Evolutionary conservation across 2,888 invertebrate species (phyloP), one percentile per base, ranked within the genome.

Genomic region (Osedax fenrisi): DNA sequence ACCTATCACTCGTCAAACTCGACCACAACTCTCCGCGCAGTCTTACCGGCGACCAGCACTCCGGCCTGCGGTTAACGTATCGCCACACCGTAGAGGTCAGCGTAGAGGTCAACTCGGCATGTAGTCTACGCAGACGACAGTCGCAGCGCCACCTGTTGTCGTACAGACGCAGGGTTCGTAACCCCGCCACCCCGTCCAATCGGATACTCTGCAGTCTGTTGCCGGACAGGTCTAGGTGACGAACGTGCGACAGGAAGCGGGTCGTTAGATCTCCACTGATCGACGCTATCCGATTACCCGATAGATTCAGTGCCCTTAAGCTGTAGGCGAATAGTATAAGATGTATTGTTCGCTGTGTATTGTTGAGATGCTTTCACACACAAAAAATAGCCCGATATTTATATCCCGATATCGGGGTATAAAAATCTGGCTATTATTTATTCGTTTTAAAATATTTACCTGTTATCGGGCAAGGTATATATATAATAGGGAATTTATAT

Each of bases 71-170:
- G 21, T 68, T 59, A 1, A 72, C 75, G 64, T 79, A 79, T 26
- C 77, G 76, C 79, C 79, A 79, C 72, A 78, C 77, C 13, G 76
- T 73, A 21, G 68, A 74, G 13, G 66, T 62, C 41, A 17, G 10
- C n/a, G 64, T 59, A 21, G 67, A 41, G 17, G 77, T 75, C 73
- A 74, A 73, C 5, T 74, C 27, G 3, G 77, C 72, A 17, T 17
- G 41, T n/a, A 79, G 59, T 78, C 78, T 78, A 2, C 77, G 77
- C 67, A 79, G 76, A 13, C 71, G 74, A 27, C 79, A 79, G 75
- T 79, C 78, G 61, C 79, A 79, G 26, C 56, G 22, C 79, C 79
- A 79, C 2, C 76, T 78, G 74, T 79, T 79, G 26, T 75, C 69
- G 76, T 78, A 75, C 2, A 79, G 75, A 17, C 79, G 76, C 3